phyloP scores from a whole-genome alignment of 2,113 vertebrate species.

The Vombatus ursinus region DNA sequence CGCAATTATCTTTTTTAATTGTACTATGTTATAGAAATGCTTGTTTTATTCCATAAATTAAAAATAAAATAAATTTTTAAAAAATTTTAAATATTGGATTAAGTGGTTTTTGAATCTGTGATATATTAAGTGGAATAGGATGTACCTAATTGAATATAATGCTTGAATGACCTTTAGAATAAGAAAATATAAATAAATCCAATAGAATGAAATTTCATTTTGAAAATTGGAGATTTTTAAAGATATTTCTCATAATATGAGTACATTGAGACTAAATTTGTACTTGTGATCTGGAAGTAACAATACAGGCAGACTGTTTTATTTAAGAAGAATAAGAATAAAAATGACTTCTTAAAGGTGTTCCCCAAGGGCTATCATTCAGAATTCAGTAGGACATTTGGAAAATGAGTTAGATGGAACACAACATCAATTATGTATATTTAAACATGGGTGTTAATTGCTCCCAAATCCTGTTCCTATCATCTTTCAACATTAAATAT shows the following conservation, averaged over 20 bases:
- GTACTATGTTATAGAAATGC: no score
- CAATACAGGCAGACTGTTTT: neutral
- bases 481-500: neutral
- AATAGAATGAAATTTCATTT: neutral
- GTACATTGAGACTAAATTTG: neutral
- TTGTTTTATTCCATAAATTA: no score
- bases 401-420: neutral
- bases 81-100: neutral
- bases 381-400: conserved; percentile 18
- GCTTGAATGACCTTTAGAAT: neutral
- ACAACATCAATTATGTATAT: neutral
- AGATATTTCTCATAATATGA: neutral
- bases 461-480: neutral
- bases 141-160: neutral
- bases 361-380: neutral
- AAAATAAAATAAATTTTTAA: no score
- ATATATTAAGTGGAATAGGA: neutral
- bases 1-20: no score
- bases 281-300: neutral
- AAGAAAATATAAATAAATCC: neutral
- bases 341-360: neutral
- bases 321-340: neutral
- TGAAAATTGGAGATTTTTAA: neutral
- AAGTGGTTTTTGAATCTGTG: neutral
- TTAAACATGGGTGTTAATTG: neutral